Base-by-base conservation (phyloP, 2,888 invertebrate genomes). In the Agonum fuliginosum region DNA sequence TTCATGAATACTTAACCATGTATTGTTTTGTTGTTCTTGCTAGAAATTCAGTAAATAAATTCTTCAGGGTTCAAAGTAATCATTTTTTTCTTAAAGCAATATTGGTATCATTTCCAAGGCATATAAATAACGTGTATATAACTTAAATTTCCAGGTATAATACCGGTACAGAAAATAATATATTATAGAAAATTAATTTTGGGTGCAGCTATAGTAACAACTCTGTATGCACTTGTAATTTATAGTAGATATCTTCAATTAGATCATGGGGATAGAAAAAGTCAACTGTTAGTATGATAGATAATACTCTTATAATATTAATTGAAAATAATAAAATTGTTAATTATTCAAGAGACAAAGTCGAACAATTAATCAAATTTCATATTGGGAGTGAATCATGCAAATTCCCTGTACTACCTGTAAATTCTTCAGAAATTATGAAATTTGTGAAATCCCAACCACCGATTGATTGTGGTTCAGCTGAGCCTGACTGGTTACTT, bases 401-500 rank as follows among this genome's bases (percentile, higher is more conserved):
- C 81, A 91, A 90, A 80, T 89, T 91, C 81, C 94, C 94, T 0
- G 85, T 89, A 67, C 85, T 94, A 78, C 91, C 92, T 4, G 86
- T 93, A 30, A 89, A 91, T 82, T 91, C 93, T 79, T 91, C 92
- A 4, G 94, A 94, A 82, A 92, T 96, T 30, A 92, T 91, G 86
- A 91, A 91, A 83, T 95, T 93, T 82, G 91, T 95, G 78, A 88
- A 90, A 80, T 85, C 89, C 8, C 88, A 91, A 10, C 89, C 91
- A 0, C 90, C 90, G 0, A 87, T 96, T 1, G 86, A 89, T 10
- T 97, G 97, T 83, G 88, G 89, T 8, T 86, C 83, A 83, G 89
- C 86, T 79, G 89, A 87, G 37, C 81, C 84, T 27, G 93, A 96
- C 84, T 97, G 97, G 97, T 94, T 96, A 0, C 89, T 88, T 81